Percentiles rank a stretch among this genome's conserved stretches.
Conservation (phyloP, 2,797 vertebrate genomes). For the Micromesistius poutassou region DNA sequence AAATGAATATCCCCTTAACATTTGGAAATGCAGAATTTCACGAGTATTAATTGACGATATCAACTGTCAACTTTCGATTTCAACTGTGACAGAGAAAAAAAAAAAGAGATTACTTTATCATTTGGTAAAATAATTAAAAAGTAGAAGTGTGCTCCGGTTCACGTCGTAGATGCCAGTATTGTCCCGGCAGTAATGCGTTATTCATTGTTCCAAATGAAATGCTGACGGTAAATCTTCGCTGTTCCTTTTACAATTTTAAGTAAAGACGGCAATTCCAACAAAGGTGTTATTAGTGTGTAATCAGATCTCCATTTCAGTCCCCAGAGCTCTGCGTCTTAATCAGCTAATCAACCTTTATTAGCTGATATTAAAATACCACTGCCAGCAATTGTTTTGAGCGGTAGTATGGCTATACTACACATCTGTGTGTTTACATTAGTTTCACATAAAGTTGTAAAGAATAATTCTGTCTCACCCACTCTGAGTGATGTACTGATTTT, state of each 20-base stretch:
- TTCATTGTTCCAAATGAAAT: slow-evolving; percentile 33
- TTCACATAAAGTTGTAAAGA: not conserved
- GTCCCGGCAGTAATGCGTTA: slow-evolving; percentile 41
- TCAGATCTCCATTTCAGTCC: slow-evolving; percentile 11
- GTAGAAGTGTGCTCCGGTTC: slow-evolving; percentile 9
- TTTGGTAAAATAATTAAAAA: slow-evolving; percentile 17
- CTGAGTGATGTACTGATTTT: slow-evolving; percentile 12
- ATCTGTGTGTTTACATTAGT: not conserved
- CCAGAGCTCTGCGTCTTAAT: slow-evolving; percentile 14
- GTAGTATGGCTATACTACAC: not conserved
- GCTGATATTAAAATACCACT: slow-evolving; percentile 6
- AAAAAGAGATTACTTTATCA: slow-evolving; percentile 19
- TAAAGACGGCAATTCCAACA: slow-evolving; percentile 35
- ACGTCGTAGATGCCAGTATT: slow-evolving; percentile 43
- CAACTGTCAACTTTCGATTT: slow-evolving; percentile 23
- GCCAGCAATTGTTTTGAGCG: slow-evolving; percentile 13
- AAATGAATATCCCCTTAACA: not conserved
- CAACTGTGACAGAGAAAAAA: slow-evolving; percentile 14
- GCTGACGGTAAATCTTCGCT: slow-evolving; percentile 21
- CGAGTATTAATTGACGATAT: not conserved
- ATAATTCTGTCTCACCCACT: not conserved
- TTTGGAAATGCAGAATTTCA: not conserved
- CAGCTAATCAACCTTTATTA: not conserved
- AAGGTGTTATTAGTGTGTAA: slow-evolving; percentile 18
- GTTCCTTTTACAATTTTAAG: slow-evolving; percentile 31